These are phyloP conservation scores for Apocheima hispidaria DNA, from an alignment of 2,888 invertebrate species.

Conservation along the genomic window DNA sequence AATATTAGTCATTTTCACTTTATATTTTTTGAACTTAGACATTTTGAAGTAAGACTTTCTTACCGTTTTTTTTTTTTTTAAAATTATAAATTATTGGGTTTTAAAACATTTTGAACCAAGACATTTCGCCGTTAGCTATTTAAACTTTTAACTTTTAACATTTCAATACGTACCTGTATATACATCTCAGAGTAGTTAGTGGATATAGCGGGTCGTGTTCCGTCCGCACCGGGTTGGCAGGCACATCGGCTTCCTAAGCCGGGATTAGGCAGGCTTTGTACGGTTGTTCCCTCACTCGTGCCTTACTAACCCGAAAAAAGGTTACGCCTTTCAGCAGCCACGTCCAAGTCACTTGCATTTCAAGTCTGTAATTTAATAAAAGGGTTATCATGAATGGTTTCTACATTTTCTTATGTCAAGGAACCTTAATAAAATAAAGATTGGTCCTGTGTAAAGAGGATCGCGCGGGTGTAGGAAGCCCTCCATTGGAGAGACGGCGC, in stretches of 20 bases:
- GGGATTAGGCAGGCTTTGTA: conserved; percentile 61
- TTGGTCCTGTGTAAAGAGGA: conserved; percentile 55
- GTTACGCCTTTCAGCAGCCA: conserved; percentile 42
- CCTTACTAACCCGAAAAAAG: conserved; percentile 48
- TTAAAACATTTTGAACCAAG: too few relatives aligned
- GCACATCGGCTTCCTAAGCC: conserved; percentile 64
- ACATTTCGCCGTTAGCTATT: too few relatives aligned
- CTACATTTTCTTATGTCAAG: conserved; percentile 37
- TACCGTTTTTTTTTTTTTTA: too few relatives aligned
- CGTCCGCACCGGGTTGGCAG: conserved; percentile 20
- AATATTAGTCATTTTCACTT: too few relatives aligned
- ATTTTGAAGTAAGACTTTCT: too few relatives aligned
- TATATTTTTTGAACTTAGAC: too few relatives aligned
- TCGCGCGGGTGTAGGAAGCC: conserved; percentile 46
- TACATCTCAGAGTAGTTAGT: conserved; percentile 1
- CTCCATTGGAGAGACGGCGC: conserved; percentile 56
- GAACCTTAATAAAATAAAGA: conserved; percentile 55
- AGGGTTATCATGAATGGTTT: conserved; percentile 39
- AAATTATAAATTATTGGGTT: too few relatives aligned
- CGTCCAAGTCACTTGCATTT: conserved; percentile 34
- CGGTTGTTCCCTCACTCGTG: conserved; percentile 49
- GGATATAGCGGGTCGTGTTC: conserved; percentile 14
- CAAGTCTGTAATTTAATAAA: conserved; percentile 42
- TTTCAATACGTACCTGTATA: too few relatives aligned
- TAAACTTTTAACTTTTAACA: too few relatives aligned